phyloP scores from a whole-genome alignment of 2,113 vertebrate species.

The Picathartes gymnocephalus region DNA sequence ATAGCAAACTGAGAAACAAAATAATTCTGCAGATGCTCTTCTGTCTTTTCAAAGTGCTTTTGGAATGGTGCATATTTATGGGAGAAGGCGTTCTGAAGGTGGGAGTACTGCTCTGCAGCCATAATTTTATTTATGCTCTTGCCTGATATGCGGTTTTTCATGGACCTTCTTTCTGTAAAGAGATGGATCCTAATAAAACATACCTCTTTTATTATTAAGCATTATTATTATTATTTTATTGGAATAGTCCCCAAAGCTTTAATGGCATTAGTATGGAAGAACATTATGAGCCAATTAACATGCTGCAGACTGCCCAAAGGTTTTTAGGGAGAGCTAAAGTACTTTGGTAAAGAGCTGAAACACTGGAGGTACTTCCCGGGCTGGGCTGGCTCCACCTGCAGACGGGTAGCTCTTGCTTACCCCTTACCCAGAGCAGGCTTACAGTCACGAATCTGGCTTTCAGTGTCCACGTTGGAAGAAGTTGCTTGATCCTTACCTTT shows the following conservation, averaged over 20 bases:
- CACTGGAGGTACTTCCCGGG: not conserved
- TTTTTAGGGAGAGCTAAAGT: not conserved
- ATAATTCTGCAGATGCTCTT: not conserved
- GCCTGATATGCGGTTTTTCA: not conserved
- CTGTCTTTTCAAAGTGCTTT: not conserved
- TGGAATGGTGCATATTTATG: not conserved
- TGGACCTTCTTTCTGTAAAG: not conserved
- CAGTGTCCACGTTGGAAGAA: not conserved
- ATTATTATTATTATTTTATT: not conserved
- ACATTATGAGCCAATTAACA: not conserved
- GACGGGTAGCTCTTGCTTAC: not conserved
- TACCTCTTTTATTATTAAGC: not conserved
- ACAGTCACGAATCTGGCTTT: not conserved
- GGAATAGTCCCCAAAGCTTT: not conserved
- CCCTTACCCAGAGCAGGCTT: not conserved
- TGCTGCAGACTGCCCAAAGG: not conserved
- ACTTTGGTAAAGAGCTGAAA: not conserved
- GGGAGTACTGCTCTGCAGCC: not conserved
- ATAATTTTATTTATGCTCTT: not conserved
- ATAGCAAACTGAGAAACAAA: not conserved
- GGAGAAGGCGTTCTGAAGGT: not conserved
- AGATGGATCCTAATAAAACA: not conserved
- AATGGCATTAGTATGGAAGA: not conserved
- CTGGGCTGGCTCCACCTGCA: not conserved
- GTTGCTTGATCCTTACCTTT: not conserved